Conservation (phyloP, 2,888 invertebrate species). For the Dasysyrphus albostriatus region DNA sequence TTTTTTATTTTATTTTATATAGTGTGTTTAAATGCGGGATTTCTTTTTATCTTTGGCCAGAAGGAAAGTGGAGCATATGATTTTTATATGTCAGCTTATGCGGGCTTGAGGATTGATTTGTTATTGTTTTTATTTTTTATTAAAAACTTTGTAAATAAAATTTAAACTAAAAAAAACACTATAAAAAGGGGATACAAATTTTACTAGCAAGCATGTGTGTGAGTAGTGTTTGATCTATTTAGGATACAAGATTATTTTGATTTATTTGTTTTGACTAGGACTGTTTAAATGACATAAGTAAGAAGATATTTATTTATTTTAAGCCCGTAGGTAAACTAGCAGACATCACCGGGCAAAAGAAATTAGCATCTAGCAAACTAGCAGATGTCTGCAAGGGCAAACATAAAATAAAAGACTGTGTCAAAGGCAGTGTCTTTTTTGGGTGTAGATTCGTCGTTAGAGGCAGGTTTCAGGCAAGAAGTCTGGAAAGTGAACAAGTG, state of each 20-base stretch:
- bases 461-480: too few species aligned
- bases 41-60: slow-evolving; percentile 44
- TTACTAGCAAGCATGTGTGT: not conserved
- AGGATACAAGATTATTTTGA: not conserved
- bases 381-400: too few species aligned
- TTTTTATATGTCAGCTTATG: slow-evolving; percentile 73
- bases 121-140: slow-evolving; percentile 60
- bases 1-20: slow-evolving; percentile 32
- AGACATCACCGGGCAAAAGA: too few species aligned
- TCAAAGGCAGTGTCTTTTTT: too few species aligned
- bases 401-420: too few species aligned
- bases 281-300: too few species aligned
- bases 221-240: slow-evolving; percentile 21
- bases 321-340: too few species aligned
- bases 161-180: slow-evolving; percentile 1
- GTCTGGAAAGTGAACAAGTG: too few species aligned
- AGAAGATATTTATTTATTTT: too few species aligned
- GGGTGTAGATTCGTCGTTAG: too few species aligned
- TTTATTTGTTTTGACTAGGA: not conserved
- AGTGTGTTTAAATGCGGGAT: slow-evolving; percentile 58
- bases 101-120: slow-evolving; percentile 66
- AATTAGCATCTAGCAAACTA: too few species aligned
- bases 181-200: not conserved
- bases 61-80: slow-evolving; percentile 65
- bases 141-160: slow-evolving; percentile 44